Conservation (phyloP, 2,888 invertebrate genomes). For the Dicranocentrus wangi region DNA sequence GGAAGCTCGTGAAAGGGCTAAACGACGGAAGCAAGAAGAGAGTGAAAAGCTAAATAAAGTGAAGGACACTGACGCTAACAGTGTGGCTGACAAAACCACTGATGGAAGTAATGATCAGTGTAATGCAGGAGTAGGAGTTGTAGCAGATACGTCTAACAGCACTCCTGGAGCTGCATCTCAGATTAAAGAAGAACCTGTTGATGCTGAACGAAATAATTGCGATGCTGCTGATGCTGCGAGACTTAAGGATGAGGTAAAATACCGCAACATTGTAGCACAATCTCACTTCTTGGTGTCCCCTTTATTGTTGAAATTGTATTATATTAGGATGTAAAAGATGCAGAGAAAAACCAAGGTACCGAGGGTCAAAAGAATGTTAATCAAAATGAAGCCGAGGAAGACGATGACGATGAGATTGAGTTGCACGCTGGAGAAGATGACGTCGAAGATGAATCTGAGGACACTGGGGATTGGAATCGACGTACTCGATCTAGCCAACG, state of each 20-base stretch:
- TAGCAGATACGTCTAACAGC: too few species aligned
- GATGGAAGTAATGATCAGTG: not conserved
- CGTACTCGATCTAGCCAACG: constrained; percentile 64
- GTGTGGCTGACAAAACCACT: constrained; percentile 9
- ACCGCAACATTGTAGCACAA: too few species aligned
- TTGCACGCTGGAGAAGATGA: constrained; percentile 72
- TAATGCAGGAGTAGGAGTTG: too few species aligned
- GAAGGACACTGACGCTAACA: constrained; percentile 12
- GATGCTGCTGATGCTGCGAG: not conserved
- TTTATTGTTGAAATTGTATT: not conserved
- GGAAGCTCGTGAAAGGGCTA: constrained; percentile 56
- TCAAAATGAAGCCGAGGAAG: constrained; percentile 67
- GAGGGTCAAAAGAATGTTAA: constrained; percentile 39
- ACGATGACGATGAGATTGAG: constrained; percentile 73
- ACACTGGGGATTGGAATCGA: constrained; percentile 64
- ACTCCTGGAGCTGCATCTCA: not conserved
- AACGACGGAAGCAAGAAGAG: constrained; percentile 61
- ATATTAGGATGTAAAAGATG: constrained; percentile 29
- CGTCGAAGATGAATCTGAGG: constrained; percentile 64
- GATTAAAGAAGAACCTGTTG: constrained; percentile 37
- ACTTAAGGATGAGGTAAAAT: too few species aligned
- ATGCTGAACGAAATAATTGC: constrained; percentile 17
- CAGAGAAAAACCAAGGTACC: not conserved
- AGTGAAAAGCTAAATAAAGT: constrained; percentile 52
- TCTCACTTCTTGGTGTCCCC: too few species aligned